Base-by-base conservation (phyloP, 2,888 invertebrate species). In the Sinelater perroti region DNA sequence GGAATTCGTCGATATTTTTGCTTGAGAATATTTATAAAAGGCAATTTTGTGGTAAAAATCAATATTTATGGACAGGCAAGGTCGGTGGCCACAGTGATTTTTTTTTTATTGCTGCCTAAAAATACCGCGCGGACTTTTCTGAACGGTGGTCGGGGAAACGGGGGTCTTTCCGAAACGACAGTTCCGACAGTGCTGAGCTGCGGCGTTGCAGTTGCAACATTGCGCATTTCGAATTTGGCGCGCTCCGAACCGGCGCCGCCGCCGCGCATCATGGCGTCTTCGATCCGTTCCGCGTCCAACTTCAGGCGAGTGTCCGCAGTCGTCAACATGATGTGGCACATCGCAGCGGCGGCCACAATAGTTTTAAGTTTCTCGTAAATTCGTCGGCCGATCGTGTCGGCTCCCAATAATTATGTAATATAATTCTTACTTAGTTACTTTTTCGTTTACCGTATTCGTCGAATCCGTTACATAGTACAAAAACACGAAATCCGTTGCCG, bases 321-420 rank as follows among this genome's bases (percentile, higher is more conserved):
- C 77, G 78, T 77, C 77, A 78, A 78, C 78, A 78, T 78, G 78
- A 79, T 79, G 79, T 79, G 79, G 79, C 79, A 79, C 74, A 75
- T 77, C 76, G 77, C 73, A 57, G 71, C 74, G 75, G 72, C 75
- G 75, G 76, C 77, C 77, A 76, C 76, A 69, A 72, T 74, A 77
- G 73, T 75, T 77, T 77, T 76, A 75, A 75, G 74, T 75, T 77
- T 75, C 67, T 75, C 68, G 74, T 74, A 61, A 61, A 61, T 61
- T 73, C 71, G 70, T 69, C 69, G 61, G 76, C 76, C 76, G 76
- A 73, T 71, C 65, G 67, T 73, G 69, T 75, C 77, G 76, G 75
- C 76, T 69, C 63, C 61, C 68, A 73, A 72, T 72, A 76, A 76
- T 75, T 77, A 77, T 77, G 75, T 77, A 76, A 78, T 75, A 74